These are phyloP conservation scores for Heliopora coerulea DNA, from an alignment of 92 coral and sea anemone genomes.

Conservation along the genomic window DNA sequence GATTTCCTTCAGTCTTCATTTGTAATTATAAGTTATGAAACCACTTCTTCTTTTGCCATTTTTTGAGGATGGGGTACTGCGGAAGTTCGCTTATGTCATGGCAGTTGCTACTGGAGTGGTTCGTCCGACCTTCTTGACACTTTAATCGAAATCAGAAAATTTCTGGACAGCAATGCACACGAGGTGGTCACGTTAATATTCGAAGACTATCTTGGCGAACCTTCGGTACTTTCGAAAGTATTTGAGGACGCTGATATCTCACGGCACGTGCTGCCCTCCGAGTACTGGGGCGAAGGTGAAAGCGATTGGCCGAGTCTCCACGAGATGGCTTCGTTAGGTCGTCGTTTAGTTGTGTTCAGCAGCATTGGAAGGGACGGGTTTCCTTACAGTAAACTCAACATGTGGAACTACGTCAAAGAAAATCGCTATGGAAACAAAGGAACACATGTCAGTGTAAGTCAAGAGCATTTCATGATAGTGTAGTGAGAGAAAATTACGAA, in stretches of 20 bases:
- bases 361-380: conserved; percentile 76
- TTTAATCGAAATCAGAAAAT: conserved; percentile 66
- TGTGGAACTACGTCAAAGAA: conserved; percentile 92
- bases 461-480: no score
- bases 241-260: conserved; percentile 82
- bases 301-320: conserved; percentile 80
- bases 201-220: conserved; percentile 80
- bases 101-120: conserved; percentile 89
- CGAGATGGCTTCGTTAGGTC: conserved; percentile 82
- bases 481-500: no score
- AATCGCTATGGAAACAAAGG: conserved; percentile 81
- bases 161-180: conserved; percentile 66
- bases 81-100: conserved; percentile 86
- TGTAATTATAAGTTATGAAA: no score
- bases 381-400: conserved; percentile 75
- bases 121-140: conserved; percentile 76
- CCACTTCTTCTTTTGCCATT: neutral
- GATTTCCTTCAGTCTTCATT: neutral
- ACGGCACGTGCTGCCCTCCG: conserved; percentile 60
- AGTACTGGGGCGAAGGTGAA: conserved; percentile 69
- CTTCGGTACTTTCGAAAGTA: conserved; percentile 71
- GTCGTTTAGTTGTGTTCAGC: conserved; percentile 81
- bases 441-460: conserved; percentile 54
- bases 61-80: conserved; percentile 82
- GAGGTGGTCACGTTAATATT: conserved; percentile 85